Evolutionary conservation across 2,113 vertebrate genomes (phyloP), one percentile per base, ranked within the genome.

Genomic region (Dolichallabes microphthalmus): DNA sequence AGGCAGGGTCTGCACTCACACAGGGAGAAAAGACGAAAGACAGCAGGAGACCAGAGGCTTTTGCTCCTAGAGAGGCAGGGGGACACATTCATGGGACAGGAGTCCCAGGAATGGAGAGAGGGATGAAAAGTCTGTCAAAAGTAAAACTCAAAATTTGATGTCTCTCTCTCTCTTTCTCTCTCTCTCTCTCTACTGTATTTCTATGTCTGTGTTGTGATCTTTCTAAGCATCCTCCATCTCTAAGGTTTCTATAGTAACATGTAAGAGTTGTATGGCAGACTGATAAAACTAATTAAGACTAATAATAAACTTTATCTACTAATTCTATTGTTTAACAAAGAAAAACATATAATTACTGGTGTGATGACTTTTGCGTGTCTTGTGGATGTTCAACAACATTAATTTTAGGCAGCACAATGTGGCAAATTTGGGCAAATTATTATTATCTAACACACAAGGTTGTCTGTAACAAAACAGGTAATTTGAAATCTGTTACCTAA

Each of bases 1-100:
- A 79, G 83, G 45, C 64, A 80, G 68, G 82, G 82, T 78, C 63
- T 61, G 60, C 2, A 3, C 64, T 66, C 83, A 85, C 73, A 82
- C 35, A 69, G 52, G 25, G 86, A 77, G 86, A 88, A 68, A 89
- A 83, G 25, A 82, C 79, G 66, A 32, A 79, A 87, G 61, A 89
- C 61, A 78, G 81, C 58, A 82, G 71, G 78, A 85, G 80, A 83
- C 80, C 73, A 77, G 68, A 61, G 69, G 85, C 68, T 86, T 86
- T 82, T 86, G 69, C 57, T 66, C 85, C 80, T 10, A 82, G 19
- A 53, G 35, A 75, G 22, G 58, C 12, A 32, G 79, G 58, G 39
- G 39, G 19, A 82, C 39, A 82, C 68, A 53, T 82, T 63, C 68
- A 74, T 73, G 27, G 74, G 73, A 64, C 12, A 58, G 45, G 45